A percentile compares a stretch with the other conserved stretches of the same genome.
phyloP scores from a whole-genome alignment of 1,140 invertebrate species.

The Diploscapter pachys region DNA sequence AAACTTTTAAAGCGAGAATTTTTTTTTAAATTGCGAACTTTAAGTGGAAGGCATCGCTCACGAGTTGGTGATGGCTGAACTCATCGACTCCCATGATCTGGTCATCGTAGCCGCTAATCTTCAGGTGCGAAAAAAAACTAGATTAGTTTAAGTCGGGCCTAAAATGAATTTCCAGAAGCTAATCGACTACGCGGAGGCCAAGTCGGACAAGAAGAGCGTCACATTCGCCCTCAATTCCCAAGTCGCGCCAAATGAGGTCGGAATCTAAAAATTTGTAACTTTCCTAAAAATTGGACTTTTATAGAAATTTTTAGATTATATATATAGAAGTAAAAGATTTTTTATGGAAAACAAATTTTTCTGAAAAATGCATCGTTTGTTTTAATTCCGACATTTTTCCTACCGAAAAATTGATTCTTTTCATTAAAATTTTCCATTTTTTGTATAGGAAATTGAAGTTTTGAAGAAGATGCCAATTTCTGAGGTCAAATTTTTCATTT shows the following conservation, averaged over 20 bases:
- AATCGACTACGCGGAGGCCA: slow-evolving; percentile 67
- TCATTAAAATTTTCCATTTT: no score
- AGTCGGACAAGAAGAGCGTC: slow-evolving; percentile 67
- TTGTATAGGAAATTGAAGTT: no score
- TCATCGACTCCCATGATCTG: slow-evolving; percentile 86
- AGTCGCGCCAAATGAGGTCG: slow-evolving; percentile 72
- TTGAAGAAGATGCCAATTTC: no score
- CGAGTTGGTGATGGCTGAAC: slow-evolving; percentile 86
- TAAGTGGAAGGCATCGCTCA: slow-evolving; percentile 82
- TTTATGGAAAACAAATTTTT: no score
- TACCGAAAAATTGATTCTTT: no score
- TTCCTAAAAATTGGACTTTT: background rate
- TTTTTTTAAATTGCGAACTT: no score
- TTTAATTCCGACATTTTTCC: no score
- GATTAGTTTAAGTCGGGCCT: no score
- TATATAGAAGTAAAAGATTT: no score
- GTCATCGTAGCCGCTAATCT: slow-evolving; percentile 85
- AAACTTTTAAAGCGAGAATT: no score
- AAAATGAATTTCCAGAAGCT: slow-evolving; percentile 69
- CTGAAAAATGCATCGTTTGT: no score
- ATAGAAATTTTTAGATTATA: no score
- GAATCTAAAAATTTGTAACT: background rate
- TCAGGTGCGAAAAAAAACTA: slow-evolving; percentile 45
- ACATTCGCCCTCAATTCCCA: slow-evolving; percentile 87
- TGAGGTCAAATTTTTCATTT: background rate